Evolutionary conservation across 2,888 invertebrate species (phyloP), one percentile per base, ranked within the genome.

Genomic region (Dorcus hopei): DNA sequence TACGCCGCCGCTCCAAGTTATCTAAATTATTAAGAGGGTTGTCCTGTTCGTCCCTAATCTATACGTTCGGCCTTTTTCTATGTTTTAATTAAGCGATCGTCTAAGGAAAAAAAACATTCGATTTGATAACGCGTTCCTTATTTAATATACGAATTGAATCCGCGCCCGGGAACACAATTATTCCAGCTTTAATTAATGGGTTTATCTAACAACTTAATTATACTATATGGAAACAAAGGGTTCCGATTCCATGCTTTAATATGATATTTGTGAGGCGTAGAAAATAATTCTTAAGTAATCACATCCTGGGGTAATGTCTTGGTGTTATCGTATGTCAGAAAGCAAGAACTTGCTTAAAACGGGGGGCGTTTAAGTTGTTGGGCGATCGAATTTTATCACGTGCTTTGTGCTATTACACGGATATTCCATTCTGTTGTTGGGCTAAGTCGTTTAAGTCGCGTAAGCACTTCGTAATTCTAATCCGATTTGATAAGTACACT

Each of bases 391-490:
- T 39, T 50, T 50, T 39, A 50, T 50, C 50, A 39, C 38, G 50
- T 50, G 38, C 50, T 50, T 50, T 39, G 16, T 50, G 26, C 26
- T 33, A 38, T 39, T 11, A 50, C 50, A 50, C 23, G 50, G 50
- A 38, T 50, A 38, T 50, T 50, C 50, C 50, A 50, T 50, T 50
- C 50, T 16, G 50, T 50, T 38, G 40, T 38, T 19, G 16, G 39
- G 16, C 39, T 40, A 50, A 50, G 50, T 40, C 16, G 50, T 39
- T 50, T 50, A 50, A 39, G 19, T 19, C 19, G 50, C 23, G 14
- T 11, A 43, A 53, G 42, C 53, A 38, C 53, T 38, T 43, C 38
- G 38, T 53, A 53, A 53, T 53, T 53, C 53, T 53, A 53, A 53
- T 45, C 19, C 45, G 53, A 53, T 53, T 53, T 33, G 19, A 33